Evolutionary conservation across 37 sponge, comb jelly and placozoan species (phyloP).

Genomic region (Diacarnus erythraeanus): DNA sequence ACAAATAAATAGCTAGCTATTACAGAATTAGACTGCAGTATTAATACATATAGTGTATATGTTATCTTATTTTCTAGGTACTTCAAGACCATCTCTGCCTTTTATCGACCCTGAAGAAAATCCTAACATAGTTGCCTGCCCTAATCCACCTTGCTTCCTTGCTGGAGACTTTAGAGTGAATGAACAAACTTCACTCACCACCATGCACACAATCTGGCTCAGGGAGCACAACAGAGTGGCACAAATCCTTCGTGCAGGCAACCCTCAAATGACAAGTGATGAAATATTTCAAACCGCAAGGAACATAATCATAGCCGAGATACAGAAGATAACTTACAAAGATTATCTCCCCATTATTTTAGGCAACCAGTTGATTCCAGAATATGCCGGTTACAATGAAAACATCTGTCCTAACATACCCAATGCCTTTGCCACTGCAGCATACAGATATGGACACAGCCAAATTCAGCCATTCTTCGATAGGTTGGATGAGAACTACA

Average conservation of each 20-base stretch:
- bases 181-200: constrained; percentile 78
- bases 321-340: constrained; percentile 80
- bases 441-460: constrained; percentile 79
- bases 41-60: too few relatives aligned
- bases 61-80: too few relatives aligned
- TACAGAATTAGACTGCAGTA: too few relatives aligned
- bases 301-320: constrained; percentile 68
- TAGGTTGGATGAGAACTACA: constrained; percentile 42
- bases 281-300: constrained; percentile 74
- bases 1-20: too few relatives aligned
- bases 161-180: constrained; percentile 83
- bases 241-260: constrained; percentile 29
- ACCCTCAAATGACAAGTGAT: constrained; percentile 78
- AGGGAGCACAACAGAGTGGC: constrained; percentile 96
- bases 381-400: constrained; percentile 22
- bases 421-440: constrained; percentile 75
- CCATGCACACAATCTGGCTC: constrained; percentile 95
- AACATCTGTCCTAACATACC: constrained; percentile 70
- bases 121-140: not conserved
- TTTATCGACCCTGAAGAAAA: not conserved
- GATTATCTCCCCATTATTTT: constrained; percentile 84
- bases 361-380: constrained; percentile 4
- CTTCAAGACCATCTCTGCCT: constrained; percentile 18
- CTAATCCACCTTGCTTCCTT: constrained; percentile 35
- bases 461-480: constrained; percentile 59